Evolutionary conservation across 2,888 invertebrate genomes (phyloP).

Genomic region (Lepidochrysops patricia): DNA sequence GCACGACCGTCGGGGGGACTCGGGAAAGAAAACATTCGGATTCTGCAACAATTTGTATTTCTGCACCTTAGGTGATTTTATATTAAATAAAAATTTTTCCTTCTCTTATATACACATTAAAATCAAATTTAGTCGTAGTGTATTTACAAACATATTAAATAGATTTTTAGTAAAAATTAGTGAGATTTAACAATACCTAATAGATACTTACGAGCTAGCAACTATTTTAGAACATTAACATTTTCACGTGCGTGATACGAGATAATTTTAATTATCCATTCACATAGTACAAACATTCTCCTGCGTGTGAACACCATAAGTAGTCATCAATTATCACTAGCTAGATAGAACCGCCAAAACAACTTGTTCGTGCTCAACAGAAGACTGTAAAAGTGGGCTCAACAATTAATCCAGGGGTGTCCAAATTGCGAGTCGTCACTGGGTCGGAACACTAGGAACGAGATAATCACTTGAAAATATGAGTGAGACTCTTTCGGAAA

Average conservation of each 20-base stretch:
- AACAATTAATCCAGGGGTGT: conserved; percentile 35
- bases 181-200: conserved; percentile 70
- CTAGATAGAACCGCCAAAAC: conserved; percentile 38
- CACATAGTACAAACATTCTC: conserved; percentile 53
- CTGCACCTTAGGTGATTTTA: conserved; percentile 68
- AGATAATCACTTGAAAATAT: background rate
- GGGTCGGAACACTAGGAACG: background rate
- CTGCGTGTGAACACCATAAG: conserved; percentile 48
- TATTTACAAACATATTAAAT: conserved; percentile 76
- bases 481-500: background rate
- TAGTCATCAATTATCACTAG: conserved; percentile 30
- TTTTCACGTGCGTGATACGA: conserved; percentile 65
- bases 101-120: conserved; percentile 73
- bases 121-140: conserved; percentile 72
- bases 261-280: conserved; percentile 51
- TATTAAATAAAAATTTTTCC: conserved; percentile 69
- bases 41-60: conserved; percentile 73
- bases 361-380: conserved; percentile 30
- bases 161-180: conserved; percentile 75
- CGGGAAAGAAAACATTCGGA: conserved; percentile 42
- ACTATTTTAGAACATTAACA: conserved; percentile 69
- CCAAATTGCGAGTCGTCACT: background rate
- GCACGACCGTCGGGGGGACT: conserved; percentile 11
- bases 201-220: conserved; percentile 47
- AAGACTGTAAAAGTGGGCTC: conserved; percentile 33